Evolutionary conservation across 2,113 vertebrate species (phyloP).

Genomic region (Theropithecus gelada): DNA sequence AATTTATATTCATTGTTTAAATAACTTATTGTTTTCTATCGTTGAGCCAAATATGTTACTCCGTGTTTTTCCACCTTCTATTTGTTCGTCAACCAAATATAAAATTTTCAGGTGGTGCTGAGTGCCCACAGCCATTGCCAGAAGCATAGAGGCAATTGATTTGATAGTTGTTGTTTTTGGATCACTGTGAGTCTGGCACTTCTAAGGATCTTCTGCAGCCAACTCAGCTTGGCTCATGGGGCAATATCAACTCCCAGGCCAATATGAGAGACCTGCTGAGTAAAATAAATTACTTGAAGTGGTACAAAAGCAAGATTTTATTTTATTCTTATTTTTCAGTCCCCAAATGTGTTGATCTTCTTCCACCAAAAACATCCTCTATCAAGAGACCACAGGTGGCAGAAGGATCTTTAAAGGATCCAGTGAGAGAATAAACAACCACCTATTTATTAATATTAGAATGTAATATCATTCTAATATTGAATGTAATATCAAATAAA

Average conservation of each 20-base stretch:
- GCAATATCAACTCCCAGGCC: conserved; percentile 57
- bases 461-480: neutral
- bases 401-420: conserved; percentile 1
- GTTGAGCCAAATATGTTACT: neutral
- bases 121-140: neutral
- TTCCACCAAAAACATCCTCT: neutral
- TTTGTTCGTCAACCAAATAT: conserved; percentile 16
- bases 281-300: conserved; percentile 60
- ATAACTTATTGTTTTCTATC: neutral
- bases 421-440: neutral
- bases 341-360: conserved; percentile 4
- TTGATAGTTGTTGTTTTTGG: conserved; percentile 56
- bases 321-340: conserved; percentile 8
- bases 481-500: neutral
- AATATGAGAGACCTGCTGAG: conserved; percentile 56
- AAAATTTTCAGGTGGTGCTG: conserved; percentile 16
- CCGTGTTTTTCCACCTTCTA: neutral
- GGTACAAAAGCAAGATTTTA: conserved; percentile 18
- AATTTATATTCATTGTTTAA: conserved; percentile 45
- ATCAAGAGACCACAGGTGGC: neutral
- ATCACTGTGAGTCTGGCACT: conserved; percentile 54
- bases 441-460: neutral
- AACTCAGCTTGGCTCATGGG: conserved; percentile 33
- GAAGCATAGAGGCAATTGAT: neutral
- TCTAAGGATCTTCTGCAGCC: neutral